These are phyloP conservation scores for Entelurus aequoreus DNA, from an alignment of 2,113 vertebrate species.

Conservation along the genomic window DNA sequence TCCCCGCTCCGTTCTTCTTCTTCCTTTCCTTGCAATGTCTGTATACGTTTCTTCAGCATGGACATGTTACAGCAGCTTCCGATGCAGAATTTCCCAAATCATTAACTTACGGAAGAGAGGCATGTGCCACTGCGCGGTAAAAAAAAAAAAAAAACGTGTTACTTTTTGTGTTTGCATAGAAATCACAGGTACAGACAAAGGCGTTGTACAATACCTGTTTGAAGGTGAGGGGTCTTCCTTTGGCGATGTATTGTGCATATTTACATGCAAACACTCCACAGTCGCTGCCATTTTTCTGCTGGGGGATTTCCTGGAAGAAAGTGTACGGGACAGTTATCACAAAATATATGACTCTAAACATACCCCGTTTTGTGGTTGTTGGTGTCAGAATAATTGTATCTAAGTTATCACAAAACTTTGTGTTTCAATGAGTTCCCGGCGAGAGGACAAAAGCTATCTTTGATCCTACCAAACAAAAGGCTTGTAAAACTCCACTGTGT, in stretches of 20 bases:
- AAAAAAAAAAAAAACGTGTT: constrained; percentile 9
- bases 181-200: neutral
- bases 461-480: too few species aligned
- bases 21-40: neutral
- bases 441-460: too few species aligned
- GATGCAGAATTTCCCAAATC: constrained; percentile 94
- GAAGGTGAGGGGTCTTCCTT: constrained; percentile 80
- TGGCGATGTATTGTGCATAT: constrained; percentile 85
- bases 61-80: constrained; percentile 75
- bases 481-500: too few species aligned
- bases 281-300: constrained; percentile 86
- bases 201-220: constrained; percentile 70
- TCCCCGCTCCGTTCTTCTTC: constrained; percentile 40
- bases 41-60: neutral
- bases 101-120: constrained; percentile 86
- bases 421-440: too few species aligned
- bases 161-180: neutral
- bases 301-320: constrained; percentile 83
- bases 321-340: constrained; percentile 1
- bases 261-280: constrained; percentile 93
- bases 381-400: neutral
- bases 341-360: neutral
- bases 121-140: constrained; percentile 79
- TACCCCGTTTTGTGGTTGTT: neutral
- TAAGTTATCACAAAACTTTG: too few species aligned